Percentiles rank a stretch among this genome's conserved stretches.
Evolutionary conservation across 2,888 invertebrate genomes (phyloP).

Genomic region (Ophion costatus): DNA sequence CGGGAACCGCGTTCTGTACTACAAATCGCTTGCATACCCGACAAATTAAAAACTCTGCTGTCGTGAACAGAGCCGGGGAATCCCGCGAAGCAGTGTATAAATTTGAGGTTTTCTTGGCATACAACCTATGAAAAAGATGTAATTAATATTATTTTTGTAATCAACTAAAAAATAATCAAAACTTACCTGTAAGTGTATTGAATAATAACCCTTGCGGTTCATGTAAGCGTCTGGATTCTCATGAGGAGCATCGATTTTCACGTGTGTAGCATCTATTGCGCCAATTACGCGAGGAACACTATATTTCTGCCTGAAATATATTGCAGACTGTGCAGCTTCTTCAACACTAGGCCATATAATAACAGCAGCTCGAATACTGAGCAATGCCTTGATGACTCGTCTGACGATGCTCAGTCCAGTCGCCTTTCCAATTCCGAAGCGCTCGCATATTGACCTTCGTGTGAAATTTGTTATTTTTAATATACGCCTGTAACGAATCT

Average conservation of each 20-base stretch:
- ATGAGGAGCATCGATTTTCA: conserved; percentile 18
- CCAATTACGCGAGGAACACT: conserved; percentile 39
- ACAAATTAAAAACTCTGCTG: conserved; percentile 45
- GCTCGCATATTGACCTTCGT: conserved; percentile 8
- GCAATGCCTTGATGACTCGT: conserved; percentile 32
- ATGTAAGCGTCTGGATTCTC: conserved; percentile 20
- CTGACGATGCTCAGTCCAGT: conserved; percentile 20
- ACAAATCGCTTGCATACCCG: conserved; percentile 5
- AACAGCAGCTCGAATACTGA: conserved; percentile 8
- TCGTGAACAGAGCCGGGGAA: conserved; percentile 53
- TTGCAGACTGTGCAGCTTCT: conserved; percentile 12
- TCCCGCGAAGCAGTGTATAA: conserved; percentile 56
- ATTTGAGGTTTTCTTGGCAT: conserved; percentile 29
- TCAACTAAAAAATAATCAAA: too few species aligned
- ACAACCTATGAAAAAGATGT: conserved; percentile 36
- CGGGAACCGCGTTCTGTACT: conserved; percentile 26
- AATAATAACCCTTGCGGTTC: too few species aligned
- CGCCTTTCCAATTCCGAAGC: conserved; percentile 22
- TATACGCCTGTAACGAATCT: too few species aligned
- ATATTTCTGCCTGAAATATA: conserved; percentile 28
- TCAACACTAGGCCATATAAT: conserved; percentile 38
- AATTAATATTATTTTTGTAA: too few species aligned
- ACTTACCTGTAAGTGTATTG: too few species aligned
- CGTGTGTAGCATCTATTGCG: not conserved
- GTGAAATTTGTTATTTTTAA: not conserved